Evolutionary conservation across 2,797 vertebrate species (phyloP).

Genomic region (Pipistrellus kuhlii): DNA sequence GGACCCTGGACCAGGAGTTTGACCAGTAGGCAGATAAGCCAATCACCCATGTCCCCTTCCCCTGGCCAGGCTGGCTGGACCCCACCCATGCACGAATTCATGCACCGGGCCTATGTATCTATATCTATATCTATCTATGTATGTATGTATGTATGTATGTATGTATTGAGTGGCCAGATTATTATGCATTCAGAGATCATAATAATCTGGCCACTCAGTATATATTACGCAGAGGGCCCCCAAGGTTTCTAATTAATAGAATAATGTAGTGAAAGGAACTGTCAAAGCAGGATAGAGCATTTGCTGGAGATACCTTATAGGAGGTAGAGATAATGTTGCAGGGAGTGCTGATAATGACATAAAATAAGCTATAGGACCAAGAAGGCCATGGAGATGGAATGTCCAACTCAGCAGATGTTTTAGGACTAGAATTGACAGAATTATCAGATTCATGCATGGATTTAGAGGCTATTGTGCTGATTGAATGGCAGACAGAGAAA

Average conservation of each 20-base stretch:
- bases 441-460: neutral
- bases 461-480: neutral
- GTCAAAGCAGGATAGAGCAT: neutral
- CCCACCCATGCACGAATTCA: too few relatives aligned
- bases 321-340: neutral
- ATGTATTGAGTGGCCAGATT: too few relatives aligned
- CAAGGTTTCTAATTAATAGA: neutral
- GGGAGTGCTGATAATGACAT: neutral
- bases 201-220: too few relatives aligned
- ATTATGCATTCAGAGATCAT: too few relatives aligned
- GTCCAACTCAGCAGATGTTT: slow-evolving; percentile 15
- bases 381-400: neutral
- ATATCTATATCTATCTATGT: too few relatives aligned
- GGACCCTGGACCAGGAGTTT: too few relatives aligned
- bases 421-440: neutral
- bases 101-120: too few relatives aligned
- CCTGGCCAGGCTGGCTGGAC: too few relatives aligned
- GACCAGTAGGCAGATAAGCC: too few relatives aligned
- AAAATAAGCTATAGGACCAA: neutral
- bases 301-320: neutral
- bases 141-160: too few relatives aligned
- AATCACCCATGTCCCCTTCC: too few relatives aligned
- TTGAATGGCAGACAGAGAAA: neutral
- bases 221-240: neutral
- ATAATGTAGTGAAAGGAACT: neutral